phyloP scores from a whole-genome alignment of 2,888 invertebrate genomes.

The Ophion ventricosus region DNA sequence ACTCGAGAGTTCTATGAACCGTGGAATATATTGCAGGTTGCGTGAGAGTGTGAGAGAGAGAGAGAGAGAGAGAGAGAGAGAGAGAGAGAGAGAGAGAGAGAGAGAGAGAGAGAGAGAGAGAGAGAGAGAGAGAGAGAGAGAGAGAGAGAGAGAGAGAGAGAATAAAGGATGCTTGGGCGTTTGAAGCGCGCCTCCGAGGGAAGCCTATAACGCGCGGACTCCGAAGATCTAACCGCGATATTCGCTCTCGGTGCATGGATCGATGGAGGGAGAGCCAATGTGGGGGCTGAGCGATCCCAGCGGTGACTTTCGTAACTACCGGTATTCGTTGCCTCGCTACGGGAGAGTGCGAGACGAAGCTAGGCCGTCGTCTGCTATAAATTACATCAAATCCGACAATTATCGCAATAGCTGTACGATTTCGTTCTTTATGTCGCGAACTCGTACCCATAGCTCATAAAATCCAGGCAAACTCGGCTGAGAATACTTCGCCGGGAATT shows the following conservation, averaged over 20 bases:
- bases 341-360: slow-evolving; percentile 2
- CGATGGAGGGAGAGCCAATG: slow-evolving; percentile 3
- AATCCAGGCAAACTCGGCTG: not conserved
- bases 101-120: not conserved
- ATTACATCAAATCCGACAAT: not conserved
- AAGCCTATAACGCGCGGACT: not conserved
- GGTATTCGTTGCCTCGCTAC: not conserved
- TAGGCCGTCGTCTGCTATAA: slow-evolving; percentile 36
- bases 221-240: slow-evolving; percentile 26
- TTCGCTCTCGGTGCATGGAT: not conserved
- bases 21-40: slow-evolving; percentile 38
- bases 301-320: slow-evolving; percentile 32
- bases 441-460: not conserved
- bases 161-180: slow-evolving; percentile 33
- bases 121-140: slow-evolving; percentile 10
- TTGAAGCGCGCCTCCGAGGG: slow-evolving; percentile 43
- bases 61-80: not conserved
- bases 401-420: not conserved
- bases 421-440: not conserved
- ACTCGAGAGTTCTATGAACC: slow-evolving; percentile 57
- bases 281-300: not conserved
- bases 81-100: slow-evolving; percentile 19
- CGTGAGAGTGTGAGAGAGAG: slow-evolving; percentile 19
- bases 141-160: slow-evolving; percentile 7
- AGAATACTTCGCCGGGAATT: no score